A percentile compares a stretch with the other conserved stretches of the same genome.
Conservation (phyloP, 2,888 invertebrate genomes). For the Cremastinae sp. region DNA sequence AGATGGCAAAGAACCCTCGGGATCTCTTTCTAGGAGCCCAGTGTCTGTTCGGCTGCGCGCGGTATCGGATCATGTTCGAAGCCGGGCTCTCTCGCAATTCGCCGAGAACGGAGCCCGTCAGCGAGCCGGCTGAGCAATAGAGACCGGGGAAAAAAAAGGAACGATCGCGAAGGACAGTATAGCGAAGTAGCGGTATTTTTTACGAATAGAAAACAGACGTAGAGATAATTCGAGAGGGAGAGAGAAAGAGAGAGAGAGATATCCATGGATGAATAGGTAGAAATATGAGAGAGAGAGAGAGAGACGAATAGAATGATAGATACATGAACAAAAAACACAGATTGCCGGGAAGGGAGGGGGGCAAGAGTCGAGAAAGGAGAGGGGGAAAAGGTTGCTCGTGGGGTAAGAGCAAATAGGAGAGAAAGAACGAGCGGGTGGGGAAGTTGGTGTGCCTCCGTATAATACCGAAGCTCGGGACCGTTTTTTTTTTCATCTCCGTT, state of each 20-base stretch:
- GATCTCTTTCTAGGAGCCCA: constrained; percentile 52
- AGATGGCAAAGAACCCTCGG: constrained; percentile 55
- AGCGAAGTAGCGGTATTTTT: neutral
- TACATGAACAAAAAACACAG: constrained; percentile 1
- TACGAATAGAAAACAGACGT: neutral
- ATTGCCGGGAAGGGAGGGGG: neutral
- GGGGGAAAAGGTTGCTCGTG: constrained; percentile 23
- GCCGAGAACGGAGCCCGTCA: constrained; percentile 15
- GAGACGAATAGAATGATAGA: neutral
- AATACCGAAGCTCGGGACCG: constrained; percentile 43
- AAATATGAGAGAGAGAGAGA: neutral
- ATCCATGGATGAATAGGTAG: neutral
- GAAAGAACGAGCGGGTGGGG: constrained; percentile 41
- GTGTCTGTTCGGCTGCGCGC: constrained; percentile 61
- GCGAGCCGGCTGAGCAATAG: constrained; percentile 23
- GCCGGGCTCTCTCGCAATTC: constrained; percentile 40
- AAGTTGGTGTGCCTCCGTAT: constrained; percentile 35
- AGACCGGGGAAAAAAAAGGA: neutral
- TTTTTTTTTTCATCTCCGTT: constrained; percentile 43
- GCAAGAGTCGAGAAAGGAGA: neutral
- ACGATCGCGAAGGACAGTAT: neutral
- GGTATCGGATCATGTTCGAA: constrained; percentile 59
- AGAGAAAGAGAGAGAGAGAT: neutral
- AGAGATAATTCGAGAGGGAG: too few relatives aligned
- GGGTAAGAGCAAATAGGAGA: constrained; percentile 36